A percentile compares a stretch with the other conserved stretches of the same genome.
phyloP scores from a whole-genome alignment of 2,888 invertebrate genomes.

The Amphipyra tragopoginis region DNA sequence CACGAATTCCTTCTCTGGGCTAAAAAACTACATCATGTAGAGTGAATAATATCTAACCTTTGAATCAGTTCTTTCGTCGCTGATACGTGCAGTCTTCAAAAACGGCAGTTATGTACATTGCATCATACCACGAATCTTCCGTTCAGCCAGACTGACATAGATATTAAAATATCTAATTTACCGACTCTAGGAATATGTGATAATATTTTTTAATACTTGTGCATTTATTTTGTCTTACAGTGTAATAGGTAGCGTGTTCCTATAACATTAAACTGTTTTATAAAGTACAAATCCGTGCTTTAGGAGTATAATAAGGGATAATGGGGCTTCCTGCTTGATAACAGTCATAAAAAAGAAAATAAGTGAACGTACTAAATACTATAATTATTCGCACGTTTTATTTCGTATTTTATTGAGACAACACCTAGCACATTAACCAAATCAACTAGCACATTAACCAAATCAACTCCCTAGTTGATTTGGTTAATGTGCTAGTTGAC shows the following conservation, averaged over 20 bases:
- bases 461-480: too few species aligned
- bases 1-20: too few species aligned
- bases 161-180: constrained; percentile 48
- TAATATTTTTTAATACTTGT: constrained; percentile 9
- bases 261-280: constrained; percentile 3
- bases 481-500: too few species aligned
- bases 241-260: constrained; percentile 31
- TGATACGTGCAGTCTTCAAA: constrained; percentile 33
- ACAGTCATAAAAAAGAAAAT: too few species aligned
- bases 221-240: constrained; percentile 13
- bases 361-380: too few species aligned
- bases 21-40: too few species aligned
- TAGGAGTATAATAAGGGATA: neutral
- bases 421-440: too few species aligned
- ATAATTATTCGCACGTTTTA: too few species aligned
- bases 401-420: too few species aligned
- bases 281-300: neutral
- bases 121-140: constrained; percentile 62
- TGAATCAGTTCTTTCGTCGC: neutral
- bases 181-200: constrained; percentile 65
- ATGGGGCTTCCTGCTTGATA: neutral
- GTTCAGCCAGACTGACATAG: constrained; percentile 77
- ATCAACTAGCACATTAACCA: too few species aligned
- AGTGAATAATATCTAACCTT: neutral
- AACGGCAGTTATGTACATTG: constrained; percentile 24